Base-by-base conservation (phyloP, 2,113 vertebrate species). In the Pyrgilauda ruficollis region DNA sequence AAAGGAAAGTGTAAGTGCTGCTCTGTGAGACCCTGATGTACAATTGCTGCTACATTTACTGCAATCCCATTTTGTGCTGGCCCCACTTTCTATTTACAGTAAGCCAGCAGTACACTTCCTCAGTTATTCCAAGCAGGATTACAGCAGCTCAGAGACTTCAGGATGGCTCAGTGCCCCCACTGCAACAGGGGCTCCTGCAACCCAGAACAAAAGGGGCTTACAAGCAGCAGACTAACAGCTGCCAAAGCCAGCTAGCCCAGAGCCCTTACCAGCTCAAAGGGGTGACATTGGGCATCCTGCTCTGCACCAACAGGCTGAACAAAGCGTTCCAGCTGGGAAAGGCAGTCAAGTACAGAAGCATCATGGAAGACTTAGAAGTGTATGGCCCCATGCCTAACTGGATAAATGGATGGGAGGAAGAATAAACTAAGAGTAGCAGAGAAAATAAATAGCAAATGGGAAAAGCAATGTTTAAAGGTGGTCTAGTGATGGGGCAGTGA, bases 161-260 rank as follows among this genome's bases (percentile, higher is more conserved):
- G 26, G 24, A 30, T 41, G 8, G 63, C 41, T 79, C 80, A 39
- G 39, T 39, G 30, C 5, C 19, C 24, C 52, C 13, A 17, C 2
- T 59, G 49, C 70, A 50, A 50, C 17, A 50, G 43, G 35, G 26
- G 15, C 31, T 72, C 53, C 19, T 68, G 26, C 20, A 77, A 89
- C 73, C 22, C 39, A 84, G 59, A 76, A 37, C 44, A 41, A 72
- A 80, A 61, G 4, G 8, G 33, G 12, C 15, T 61, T 46, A 50
- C 23, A 75, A 79, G 47, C 44, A 79, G 33, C 8, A 72, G 58
- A 9, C 26, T 39, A 59, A 41, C 4, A 59, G 41, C 33, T 61
- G 44, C 46, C 23, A 1, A 69, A 66, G 11, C 0, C 0, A 82
- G 46, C 41, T 79, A 62, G 24, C 28, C 56, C 67, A 63, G 47